Evolutionary conservation across 2,888 invertebrate species (phyloP).

Genomic region (Sinopyrophorus schimmeli): DNA sequence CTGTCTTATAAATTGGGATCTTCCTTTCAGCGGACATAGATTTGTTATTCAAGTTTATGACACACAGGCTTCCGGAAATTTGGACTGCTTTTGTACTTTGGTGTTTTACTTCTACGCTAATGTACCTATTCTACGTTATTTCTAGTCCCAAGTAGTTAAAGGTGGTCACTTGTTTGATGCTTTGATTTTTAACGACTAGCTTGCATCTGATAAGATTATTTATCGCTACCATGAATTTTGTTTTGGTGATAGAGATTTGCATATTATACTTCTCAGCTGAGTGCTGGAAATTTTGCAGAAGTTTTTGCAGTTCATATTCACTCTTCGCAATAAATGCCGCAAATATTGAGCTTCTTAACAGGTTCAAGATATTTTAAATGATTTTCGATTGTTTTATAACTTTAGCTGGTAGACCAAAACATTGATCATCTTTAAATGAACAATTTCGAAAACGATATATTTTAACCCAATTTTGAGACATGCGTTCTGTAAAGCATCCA

Average conservation of each 20-base stretch:
- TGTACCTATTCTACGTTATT: background rate
- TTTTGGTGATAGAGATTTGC: background rate
- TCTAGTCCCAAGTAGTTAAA: background rate
- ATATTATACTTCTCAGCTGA: background rate
- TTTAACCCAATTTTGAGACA: too few relatives aligned
- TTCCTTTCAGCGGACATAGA: too few relatives aligned
- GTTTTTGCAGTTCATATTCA: background rate
- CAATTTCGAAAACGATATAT: too few relatives aligned
- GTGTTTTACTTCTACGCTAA: background rate
- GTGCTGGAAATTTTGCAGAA: background rate
- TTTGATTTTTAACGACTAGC: background rate
- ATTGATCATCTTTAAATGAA: too few relatives aligned
- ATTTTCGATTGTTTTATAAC: too few relatives aligned
- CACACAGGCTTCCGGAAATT: background rate
- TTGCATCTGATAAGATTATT: background rate
- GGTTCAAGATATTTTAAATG: constrained; percentile 1
- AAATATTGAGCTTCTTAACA: too few relatives aligned
- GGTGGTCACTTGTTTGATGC: background rate
- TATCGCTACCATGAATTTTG: background rate
- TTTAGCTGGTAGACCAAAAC: too few relatives aligned
- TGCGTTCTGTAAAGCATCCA: too few relatives aligned
- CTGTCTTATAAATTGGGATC: too few relatives aligned
- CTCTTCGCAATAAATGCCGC: background rate
- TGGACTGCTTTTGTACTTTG: background rate
- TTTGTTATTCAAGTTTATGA: too few relatives aligned